Base-by-base conservation (phyloP, 2,888 invertebrate species). In the Xestia c-nigrum region DNA sequence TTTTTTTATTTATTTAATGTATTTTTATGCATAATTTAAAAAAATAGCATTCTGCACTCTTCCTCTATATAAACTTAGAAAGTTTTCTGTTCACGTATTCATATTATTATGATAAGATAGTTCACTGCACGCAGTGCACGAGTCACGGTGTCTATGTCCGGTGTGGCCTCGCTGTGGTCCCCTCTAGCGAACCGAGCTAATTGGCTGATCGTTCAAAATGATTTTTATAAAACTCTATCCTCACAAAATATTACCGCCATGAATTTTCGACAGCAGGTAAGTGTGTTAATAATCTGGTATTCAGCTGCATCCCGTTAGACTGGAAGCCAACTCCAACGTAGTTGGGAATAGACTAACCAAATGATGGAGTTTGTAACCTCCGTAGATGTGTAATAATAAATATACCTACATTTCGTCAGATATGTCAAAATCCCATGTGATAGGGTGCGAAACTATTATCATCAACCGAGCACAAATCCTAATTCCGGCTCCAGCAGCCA, bases 61-160 rank as follows among this genome's bases (percentile, higher is more conserved):
- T 31, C 31, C 31, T 31, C 31, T 31, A 31, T 31, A 31, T 31
- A 31, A 31, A 31, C 31, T n/a, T n/a, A n/a, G n/a, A n/a, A n/a
- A n/a, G n/a, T n/a, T n/a, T n/a, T n/a, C n/a, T n/a, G n/a, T n/a
- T n/a, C n/a, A n/a, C n/a, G n/a, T n/a, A n/a, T n/a, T n/a, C n/a
- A n/a, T 31, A 31, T 31, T 31, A 31, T 31, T 1, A 31, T 31
- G 31, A 31, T 31, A 31, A 31, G 61, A 50, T 40, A 61, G 50
- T 43, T 9, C 21, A 61, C 1, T 40, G n/a, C 40, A 63, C 43
- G 6, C 14, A 43, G 7, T 71, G 31, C 14, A 47, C 7, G n/a
- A 47, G 38, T 6, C n/a, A 47, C 63, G 38, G 14, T 38, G 38
- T 21, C 52, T 71, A 63, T 72, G 31, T 78, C 77, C 73, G 80